Conservation (phyloP, 2,113 vertebrate genomes). For the Anhinga rufa region DNA sequence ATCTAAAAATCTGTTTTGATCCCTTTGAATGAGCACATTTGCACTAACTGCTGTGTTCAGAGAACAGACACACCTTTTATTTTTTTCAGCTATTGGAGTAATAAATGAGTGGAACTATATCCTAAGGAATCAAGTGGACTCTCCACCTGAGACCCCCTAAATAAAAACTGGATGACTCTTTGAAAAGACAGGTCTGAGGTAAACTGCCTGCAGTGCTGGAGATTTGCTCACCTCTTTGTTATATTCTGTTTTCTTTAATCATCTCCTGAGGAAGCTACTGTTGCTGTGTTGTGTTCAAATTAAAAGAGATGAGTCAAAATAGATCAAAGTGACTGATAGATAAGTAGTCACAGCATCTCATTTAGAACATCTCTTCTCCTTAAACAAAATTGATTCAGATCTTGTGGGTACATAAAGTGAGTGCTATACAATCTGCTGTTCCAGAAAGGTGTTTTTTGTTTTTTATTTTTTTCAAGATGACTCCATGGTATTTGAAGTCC, state of each 20-base stretch:
- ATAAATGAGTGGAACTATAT: background rate
- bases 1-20: background rate
- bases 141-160: background rate
- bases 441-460: background rate
- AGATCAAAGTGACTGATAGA: conserved; percentile 19
- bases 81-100: background rate
- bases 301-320: conserved; percentile 28
- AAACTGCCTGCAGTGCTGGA: background rate
- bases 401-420: background rate
- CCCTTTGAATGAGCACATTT: background rate
- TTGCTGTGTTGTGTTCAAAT: background rate
- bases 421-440: background rate
- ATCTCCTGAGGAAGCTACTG: background rate
- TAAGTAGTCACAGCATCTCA: background rate
- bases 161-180: background rate
- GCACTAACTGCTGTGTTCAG: background rate
- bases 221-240: background rate
- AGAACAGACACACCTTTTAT: background rate
- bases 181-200: background rate
- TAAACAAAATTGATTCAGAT: background rate
- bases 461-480: background rate
- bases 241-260: background rate
- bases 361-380: background rate
- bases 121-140: background rate
- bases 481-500: background rate